Base-by-base conservation (phyloP, 2,113 vertebrate genomes). In the Pelecanoides urinatrix region DNA sequence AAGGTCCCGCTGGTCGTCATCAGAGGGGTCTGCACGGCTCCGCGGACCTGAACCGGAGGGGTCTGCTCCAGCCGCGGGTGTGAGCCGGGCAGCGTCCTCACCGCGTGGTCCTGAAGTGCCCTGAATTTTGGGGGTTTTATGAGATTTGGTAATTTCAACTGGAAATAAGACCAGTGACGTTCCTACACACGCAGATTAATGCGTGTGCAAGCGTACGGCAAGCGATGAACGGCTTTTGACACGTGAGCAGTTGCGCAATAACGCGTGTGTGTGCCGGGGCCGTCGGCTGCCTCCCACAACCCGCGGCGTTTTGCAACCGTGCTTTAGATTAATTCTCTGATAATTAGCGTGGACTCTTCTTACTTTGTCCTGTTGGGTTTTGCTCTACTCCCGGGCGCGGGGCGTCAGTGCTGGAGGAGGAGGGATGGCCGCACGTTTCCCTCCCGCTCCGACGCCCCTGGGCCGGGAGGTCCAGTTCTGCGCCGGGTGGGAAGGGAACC, bases 1-100 rank as follows among this genome's bases (percentile, higher is more conserved):
- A 13, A 22, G 76, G 72, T 27, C 13, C n/a, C 0, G 1, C 14
- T 42, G 3, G 2, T 2, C 16, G 2, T 22, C 13, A 1, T 45
- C 6, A 0, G 23, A 23, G 32, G 6, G n/a, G 4, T 40, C 83
- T 56, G 47, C 25, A 1, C 3, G 16, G 47, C n/a, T 52, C 70
- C 7, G 42, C 44, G 3, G 40, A 36, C 23, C 52, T 26, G 25
- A n/a, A 6, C 67, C 3, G 16, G 36, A 26, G 36, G n/a, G 7
- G 23, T 10, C 70, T 7, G 10, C 42, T 34, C 66, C n/a, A 26
- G 66, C 52, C 4, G 6, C 14, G n/a, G 45, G 13, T 5, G n/a
- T 8, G 26, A 65, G 85, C 90, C 19, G 9, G 44, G 34, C 63
- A 36, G 50, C 17, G 7, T 58, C 58, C 68, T 12, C 19, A 4